Evolutionary conservation across 2,113 vertebrate genomes (phyloP).

Genomic region (Euleptes europaea): DNA sequence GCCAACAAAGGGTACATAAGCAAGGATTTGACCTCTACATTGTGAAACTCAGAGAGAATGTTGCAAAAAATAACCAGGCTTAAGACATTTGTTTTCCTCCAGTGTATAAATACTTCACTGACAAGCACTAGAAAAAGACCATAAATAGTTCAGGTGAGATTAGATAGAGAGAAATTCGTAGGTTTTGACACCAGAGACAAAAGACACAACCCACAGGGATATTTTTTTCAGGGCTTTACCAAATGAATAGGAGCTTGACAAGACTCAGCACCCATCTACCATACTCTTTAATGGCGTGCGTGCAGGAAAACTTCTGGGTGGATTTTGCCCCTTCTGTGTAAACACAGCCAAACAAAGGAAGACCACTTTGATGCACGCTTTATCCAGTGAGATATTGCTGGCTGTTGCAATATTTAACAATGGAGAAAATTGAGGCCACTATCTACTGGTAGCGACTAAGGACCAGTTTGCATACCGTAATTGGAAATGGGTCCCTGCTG

Average conservation of each 20-base stretch:
- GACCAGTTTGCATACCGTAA: not conserved
- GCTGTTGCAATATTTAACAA: not conserved
- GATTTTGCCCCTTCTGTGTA: not conserved
- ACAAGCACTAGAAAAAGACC: not conserved
- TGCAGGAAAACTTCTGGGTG: not conserved
- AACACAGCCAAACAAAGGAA: not conserved
- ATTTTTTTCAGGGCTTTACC: not conserved
- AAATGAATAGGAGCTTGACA: not conserved
- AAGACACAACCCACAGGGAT: not conserved
- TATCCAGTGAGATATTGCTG: not conserved
- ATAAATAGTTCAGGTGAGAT: constrained; percentile 9
- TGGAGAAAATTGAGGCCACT: not conserved
- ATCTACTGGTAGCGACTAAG: not conserved
- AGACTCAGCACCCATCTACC: not conserved
- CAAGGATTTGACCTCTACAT: not conserved
- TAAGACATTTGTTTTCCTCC: not conserved
- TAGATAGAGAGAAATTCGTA: not conserved
- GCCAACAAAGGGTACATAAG: not conserved
- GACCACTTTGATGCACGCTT: not conserved
- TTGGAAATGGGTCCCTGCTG: not conserved
- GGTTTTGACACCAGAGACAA: not conserved
- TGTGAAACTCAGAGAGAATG: constrained; percentile 9
- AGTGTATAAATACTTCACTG: not conserved
- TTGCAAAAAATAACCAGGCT: constrained; percentile 12
- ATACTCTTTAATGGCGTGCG: not conserved